phyloP scores from a whole-genome alignment of 2,797 vertebrate species.

The Prionace glauca region DNA sequence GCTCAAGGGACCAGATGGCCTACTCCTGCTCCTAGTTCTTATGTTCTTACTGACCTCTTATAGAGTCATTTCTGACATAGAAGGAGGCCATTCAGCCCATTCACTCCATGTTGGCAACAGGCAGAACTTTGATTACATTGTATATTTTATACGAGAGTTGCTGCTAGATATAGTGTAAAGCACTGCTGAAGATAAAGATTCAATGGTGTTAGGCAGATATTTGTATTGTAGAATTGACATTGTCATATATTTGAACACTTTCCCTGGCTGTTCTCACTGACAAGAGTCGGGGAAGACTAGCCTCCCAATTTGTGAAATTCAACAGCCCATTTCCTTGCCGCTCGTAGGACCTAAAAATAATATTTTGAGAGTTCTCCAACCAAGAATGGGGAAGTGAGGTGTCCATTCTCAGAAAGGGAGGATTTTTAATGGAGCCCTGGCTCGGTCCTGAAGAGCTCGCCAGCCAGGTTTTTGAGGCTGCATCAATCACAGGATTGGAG shows the following conservation, averaged over 20 bases:
- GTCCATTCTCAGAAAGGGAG: too few species aligned
- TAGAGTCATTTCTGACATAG: too few species aligned
- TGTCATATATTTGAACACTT: background rate
- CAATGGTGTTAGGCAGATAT: background rate
- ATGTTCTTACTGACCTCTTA: background rate
- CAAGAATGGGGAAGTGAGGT: too few species aligned
- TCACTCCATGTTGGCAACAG: background rate
- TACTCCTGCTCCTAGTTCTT: too few species aligned
- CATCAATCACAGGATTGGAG: too few species aligned
- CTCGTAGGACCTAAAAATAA: background rate
- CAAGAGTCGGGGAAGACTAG: background rate
- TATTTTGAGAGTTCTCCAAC: too few species aligned
- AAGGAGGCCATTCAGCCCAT: too few species aligned
- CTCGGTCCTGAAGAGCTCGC: too few species aligned
- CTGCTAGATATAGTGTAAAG: background rate
- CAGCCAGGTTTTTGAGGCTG: too few species aligned
- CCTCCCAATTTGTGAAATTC: background rate
- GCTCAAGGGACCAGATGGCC: too few species aligned
- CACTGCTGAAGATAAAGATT: background rate
- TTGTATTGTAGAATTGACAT: background rate
- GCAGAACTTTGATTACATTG: background rate
- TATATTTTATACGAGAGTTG: background rate
- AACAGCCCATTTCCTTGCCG: background rate
- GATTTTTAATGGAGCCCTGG: too few species aligned
- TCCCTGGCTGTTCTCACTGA: background rate